phyloP scores from a whole-genome alignment of 2,888 invertebrate species.

The Drosophila maculinotata region DNA sequence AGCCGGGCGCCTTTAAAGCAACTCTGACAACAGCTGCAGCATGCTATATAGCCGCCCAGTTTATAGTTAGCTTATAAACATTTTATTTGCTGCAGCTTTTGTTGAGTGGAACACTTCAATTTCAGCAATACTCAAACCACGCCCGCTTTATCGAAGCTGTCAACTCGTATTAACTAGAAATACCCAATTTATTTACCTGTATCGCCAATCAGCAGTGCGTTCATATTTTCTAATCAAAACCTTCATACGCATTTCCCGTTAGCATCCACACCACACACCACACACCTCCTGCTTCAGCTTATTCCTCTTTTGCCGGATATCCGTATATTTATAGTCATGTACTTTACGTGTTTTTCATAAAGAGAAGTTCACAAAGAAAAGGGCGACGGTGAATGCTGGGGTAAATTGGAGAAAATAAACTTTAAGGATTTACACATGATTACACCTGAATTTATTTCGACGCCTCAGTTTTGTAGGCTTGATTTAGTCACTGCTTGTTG shows the following conservation, averaged over 20 bases:
- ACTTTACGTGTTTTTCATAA: conserved; percentile 34
- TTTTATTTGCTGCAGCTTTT: background rate
- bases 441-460: conserved; percentile 57
- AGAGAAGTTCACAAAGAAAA: conserved; percentile 5
- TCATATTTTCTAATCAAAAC: conserved; percentile 42
- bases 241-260: conserved; percentile 9
- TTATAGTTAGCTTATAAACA: background rate
- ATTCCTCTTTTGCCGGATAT: conserved; percentile 38
- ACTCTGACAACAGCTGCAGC: conserved; percentile 7
- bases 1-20: background rate
- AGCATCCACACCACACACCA: too few relatives aligned
- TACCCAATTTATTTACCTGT: background rate
- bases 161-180: conserved; percentile 14
- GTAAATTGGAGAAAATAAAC: conserved; percentile 53
- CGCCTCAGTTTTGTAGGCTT: conserved; percentile 18
- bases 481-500: conserved; percentile 38
- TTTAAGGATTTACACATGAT: conserved; percentile 70
- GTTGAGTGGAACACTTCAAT: too few relatives aligned
- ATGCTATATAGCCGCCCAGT: background rate
- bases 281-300: conserved; percentile 2
- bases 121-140: background rate
- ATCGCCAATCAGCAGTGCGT: conserved; percentile 16
- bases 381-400: conserved; percentile 1
- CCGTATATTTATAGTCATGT: conserved; percentile 39
- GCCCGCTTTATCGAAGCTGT: background rate